A percentile compares a stretch with the other conserved stretches of the same genome.
These are phyloP conservation scores for Scolopax rusticola DNA, from an alignment of 2,797 vertebrate genomes.

Conservation along the genomic window DNA sequence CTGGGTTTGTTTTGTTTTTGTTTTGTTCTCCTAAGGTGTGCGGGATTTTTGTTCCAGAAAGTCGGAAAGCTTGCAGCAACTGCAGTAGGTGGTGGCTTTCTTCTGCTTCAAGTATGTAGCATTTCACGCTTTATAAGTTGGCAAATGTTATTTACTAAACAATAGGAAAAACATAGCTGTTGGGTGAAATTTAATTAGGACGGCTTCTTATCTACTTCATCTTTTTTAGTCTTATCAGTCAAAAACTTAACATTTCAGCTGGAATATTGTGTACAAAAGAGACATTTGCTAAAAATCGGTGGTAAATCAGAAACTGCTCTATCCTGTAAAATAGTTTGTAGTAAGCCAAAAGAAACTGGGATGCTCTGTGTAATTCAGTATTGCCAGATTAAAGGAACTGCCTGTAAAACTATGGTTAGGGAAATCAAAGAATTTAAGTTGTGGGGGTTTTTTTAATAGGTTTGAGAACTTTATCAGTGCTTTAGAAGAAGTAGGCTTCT, in stretches of 20 bases:
- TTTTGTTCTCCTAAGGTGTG: slow-evolving; percentile 88
- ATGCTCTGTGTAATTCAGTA: background rate
- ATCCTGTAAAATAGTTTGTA: background rate
- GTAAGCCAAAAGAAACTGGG: background rate
- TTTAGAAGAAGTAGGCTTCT: background rate
- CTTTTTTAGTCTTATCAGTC: background rate
- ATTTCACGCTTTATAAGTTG: slow-evolving; percentile 69
- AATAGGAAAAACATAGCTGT: slow-evolving; percentile 53
- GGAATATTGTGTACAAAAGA: background rate
- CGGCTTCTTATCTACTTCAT: slow-evolving; percentile 17
- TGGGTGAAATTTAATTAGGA: background rate
- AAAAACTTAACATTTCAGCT: background rate
- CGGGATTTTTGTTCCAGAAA: slow-evolving; percentile 98
- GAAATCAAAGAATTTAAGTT: background rate
- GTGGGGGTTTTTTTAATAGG: background rate
- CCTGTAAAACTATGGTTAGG: background rate
- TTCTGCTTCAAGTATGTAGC: slow-evolving; percentile 92
- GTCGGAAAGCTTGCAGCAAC: slow-evolving; percentile 97
- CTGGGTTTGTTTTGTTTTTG: slow-evolving; percentile 6
- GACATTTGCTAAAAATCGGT: background rate
- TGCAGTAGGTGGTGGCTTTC: slow-evolving; percentile 95
- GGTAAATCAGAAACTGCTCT: background rate
- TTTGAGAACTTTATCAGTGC: background rate
- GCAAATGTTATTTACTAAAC: slow-evolving; percentile 57
- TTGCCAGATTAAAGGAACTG: background rate